Evolutionary conservation across 2,888 invertebrate genomes (phyloP), one percentile per base, ranked within the genome.

Genomic region (Ligdia adustata): DNA sequence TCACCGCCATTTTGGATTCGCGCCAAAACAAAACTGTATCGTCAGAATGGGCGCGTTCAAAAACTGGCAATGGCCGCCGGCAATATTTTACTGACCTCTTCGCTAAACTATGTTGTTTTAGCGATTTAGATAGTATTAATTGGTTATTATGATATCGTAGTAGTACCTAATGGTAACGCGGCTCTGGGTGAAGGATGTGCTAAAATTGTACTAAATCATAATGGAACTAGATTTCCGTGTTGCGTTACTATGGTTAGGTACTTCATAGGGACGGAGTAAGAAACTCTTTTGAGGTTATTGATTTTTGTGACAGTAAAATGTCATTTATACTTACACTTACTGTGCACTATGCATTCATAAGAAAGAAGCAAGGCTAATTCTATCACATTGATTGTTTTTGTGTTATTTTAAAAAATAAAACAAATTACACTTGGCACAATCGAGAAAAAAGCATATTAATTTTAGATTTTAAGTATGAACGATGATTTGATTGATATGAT

Each of bases 71-170:
- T 31, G 11, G 27, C 6, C 18, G 18, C 5, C 26, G 11, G 24
- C 32, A 44, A 40, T 47, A 49, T 37, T 35, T 48, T 20, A 54
- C 9, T 22, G 35, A 42, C 27, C 48, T 33, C 41, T 41, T 51
- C 44, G 49, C 31, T 43, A 42, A 47, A 52, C 35, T 49, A 38
- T 42, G 45, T 41, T 46, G 46, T 44, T 41, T 34, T 20, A 29
- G 53, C 53, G 11, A 57, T 61, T 61, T 50, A 61, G 61, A 61
- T 61, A 48, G 52, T 33, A 49, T 28, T 34, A 46, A 52, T 46
- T 43, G 27, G 40, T 43, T 52, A 28, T 32, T 37, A 39, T 31
- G 51, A 52, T 55, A 47, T 20, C 26, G 50, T 53, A 48, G 44
- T 45, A 34, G 34, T 32, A n/a, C n/a, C n/a, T n/a, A 28, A 29